Conservation (phyloP, 2,888 invertebrate species). For the Lepidochrysops patricia region DNA sequence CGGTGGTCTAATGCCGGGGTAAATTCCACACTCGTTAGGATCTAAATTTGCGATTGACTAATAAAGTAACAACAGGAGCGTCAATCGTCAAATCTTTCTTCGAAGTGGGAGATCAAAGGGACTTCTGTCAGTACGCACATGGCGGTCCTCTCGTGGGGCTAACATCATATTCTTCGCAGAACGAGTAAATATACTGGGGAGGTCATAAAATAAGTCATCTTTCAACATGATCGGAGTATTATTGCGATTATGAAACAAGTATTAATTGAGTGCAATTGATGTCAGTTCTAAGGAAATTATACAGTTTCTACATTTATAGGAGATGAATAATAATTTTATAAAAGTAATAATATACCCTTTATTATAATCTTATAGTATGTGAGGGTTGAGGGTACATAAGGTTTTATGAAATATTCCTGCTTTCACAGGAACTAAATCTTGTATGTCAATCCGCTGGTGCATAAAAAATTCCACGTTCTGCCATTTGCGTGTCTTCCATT, state of each 20-base stretch:
- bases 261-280: no score
- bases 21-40: background rate
- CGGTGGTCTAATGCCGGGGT: background rate
- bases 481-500: constrained; percentile 22
- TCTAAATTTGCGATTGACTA: constrained; percentile 6
- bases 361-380: no score
- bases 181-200: background rate
- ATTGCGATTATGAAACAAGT: no score
- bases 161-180: background rate
- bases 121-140: background rate
- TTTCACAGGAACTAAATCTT: background rate
- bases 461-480: constrained; percentile 18
- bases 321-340: no score
- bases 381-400: no score
- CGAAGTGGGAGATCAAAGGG: constrained; percentile 30
- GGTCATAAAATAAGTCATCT: background rate
- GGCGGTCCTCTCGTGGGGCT: background rate
- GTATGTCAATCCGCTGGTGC: background rate
- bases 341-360: no score
- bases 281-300: no score
- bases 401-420: background rate
- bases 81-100: constrained; percentile 29
- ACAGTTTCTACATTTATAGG: background rate
- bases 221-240: background rate
- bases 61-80: constrained; percentile 21